Evolutionary conservation across 2,113 vertebrate species (phyloP).

Genomic region (Scomber japonicus): DNA sequence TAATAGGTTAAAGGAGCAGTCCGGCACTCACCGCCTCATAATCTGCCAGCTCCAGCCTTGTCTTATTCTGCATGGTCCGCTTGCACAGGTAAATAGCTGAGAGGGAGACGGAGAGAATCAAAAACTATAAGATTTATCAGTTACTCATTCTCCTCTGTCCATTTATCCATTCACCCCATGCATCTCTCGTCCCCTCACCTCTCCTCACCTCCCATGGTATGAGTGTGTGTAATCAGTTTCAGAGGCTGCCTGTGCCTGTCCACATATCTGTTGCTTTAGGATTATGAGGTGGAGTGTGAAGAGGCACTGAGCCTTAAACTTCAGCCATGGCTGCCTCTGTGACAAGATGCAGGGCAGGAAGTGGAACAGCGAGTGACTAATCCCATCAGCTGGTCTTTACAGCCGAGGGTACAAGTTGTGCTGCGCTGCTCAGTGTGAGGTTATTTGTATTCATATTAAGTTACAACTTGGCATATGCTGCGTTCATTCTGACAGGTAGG

Average conservation of each 20-base stretch:
- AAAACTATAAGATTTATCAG: slow-evolving; percentile 35
- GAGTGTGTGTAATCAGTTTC: slow-evolving; percentile 10
- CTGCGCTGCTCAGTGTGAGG: neutral
- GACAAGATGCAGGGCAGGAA: slow-evolving; percentile 43
- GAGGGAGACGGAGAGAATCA: slow-evolving; percentile 5
- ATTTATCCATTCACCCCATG: slow-evolving; percentile 29
- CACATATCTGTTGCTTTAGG: slow-evolving; percentile 21
- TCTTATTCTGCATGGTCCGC: slow-evolving; percentile 99
- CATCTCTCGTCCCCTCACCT: slow-evolving; percentile 18
- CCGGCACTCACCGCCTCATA: slow-evolving; percentile 95
- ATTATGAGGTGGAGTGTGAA: slow-evolving; percentile 30
- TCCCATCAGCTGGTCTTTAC: slow-evolving; percentile 18
- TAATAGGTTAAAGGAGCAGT: slow-evolving; percentile 29
- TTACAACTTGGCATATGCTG: neutral
- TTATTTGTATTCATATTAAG: slow-evolving; percentile 3
- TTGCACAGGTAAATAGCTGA: slow-evolving; percentile 99
- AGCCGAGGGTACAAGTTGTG: neutral
- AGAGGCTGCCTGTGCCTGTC: slow-evolving; percentile 13
- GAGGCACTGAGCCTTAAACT: slow-evolving; percentile 8
- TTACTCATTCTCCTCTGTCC: neutral
- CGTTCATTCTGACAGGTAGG: neutral
- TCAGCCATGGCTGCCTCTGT: slow-evolving; percentile 25
- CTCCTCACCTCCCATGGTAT: slow-evolving; percentile 18
- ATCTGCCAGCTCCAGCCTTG: slow-evolving; percentile 97
- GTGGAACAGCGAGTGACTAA: slow-evolving; percentile 41